Percentiles rank a stretch among this genome's conserved stretches.
These are phyloP conservation scores for Agrotis puta DNA, from an alignment of 2,888 invertebrate genomes.

Conservation along the genomic window DNA sequence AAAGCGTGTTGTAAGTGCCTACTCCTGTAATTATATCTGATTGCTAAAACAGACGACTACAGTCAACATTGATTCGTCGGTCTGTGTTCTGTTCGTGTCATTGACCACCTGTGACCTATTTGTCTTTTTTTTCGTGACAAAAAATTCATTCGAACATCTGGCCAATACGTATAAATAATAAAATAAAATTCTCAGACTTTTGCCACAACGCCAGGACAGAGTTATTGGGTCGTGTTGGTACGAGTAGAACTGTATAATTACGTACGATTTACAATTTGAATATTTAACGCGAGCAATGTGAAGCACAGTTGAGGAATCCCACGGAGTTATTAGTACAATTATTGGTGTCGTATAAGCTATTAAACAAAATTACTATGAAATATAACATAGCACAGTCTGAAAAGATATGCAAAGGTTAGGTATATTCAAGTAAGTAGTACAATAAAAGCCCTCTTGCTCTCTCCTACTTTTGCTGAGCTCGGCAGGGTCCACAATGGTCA, in stretches of 20 bases:
- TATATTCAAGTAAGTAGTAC: no score
- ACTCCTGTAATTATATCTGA: neutral
- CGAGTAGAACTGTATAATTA: constrained; percentile 20
- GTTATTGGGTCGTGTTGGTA: neutral
- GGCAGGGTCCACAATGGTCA: no score
- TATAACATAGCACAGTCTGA: no score
- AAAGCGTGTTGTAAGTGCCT: neutral
- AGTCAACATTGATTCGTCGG: no score
- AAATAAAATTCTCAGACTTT: constrained; percentile 9
- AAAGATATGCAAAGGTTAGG: neutral
- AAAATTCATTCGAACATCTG: neutral
- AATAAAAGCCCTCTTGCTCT: no score
- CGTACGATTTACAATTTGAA: constrained; percentile 25
- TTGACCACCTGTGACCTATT: neutral
- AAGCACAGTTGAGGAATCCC: constrained; percentile 24
- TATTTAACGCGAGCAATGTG: constrained; percentile 27
- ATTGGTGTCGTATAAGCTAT: neutral
- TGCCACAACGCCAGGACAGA: constrained; percentile 4
- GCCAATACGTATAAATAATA: neutral
- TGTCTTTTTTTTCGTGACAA: neutral
- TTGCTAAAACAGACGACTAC: neutral
- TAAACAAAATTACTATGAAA: constrained; percentile 3
- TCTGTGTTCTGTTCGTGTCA: neutral
- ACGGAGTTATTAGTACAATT: constrained; percentile 12
- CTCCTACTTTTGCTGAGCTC: no score